Evolutionary conservation across 2,113 vertebrate species (phyloP), one percentile per base, ranked within the genome.

Genomic region (Nestor notabilis): DNA sequence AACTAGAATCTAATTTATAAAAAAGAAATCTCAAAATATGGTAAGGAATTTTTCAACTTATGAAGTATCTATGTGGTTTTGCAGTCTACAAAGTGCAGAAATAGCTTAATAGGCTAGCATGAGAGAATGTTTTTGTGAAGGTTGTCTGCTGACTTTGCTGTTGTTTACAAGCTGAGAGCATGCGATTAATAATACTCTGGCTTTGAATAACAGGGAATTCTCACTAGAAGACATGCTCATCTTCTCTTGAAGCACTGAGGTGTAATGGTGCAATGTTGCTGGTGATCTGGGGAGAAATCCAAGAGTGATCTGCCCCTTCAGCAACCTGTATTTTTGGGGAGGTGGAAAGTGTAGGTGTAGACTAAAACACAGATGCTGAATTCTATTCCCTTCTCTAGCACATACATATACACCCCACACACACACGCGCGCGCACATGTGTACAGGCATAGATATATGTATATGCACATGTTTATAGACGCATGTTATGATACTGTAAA

Each of bases 1-100:
- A 82, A 82, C 81, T 87, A 74, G 31, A 89, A 66, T 13, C 13
- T 72, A 56, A 27, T 69, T 95, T 72, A 44, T 69, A 47, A 23
- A 13, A 55, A 90, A 64, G 17, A 79, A 92, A 72, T 52, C 21
- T 68, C 60, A 71, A 83, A 79, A 60, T 18, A 43, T 9, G 37
- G 3, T 55, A 35, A 90, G 11, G 43, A 82, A 25, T 27, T 85
- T 63, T 89, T 61, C 24, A 35, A 6, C 7, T 29, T 64, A 25
- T 2, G 13, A 39, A 49, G 44, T 24, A 6, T 37, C 5, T 65
- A 3, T n/a, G 20, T 46, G 29, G 13, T 46, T 87, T 87, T 65
- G 35, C 33, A 60, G 4, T 76, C 33, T 53, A 68, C 83, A 37
- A 92, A 87, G 23, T 60, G 28, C 76, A 83, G 50, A 41, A 75